Conservation (phyloP, 2,888 invertebrate genomes). For the Dusona sp. region DNA sequence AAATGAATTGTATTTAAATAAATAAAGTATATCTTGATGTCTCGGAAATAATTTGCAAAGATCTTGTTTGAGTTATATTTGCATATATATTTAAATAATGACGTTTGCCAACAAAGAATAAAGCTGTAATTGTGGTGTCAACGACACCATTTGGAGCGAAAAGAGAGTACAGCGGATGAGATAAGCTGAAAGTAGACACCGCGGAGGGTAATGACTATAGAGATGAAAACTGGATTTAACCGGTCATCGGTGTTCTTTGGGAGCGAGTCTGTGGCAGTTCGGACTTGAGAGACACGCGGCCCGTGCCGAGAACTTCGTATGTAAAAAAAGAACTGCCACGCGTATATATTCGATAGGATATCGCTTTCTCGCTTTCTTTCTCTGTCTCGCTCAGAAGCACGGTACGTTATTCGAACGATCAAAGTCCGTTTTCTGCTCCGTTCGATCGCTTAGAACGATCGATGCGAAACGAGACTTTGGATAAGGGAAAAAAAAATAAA, state of each 20-base stretch:
- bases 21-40: not conserved
- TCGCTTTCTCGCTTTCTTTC: constrained; percentile 4
- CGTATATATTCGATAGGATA: constrained; percentile 1
- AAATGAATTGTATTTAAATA: no score
- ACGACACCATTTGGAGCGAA: constrained; percentile 36
- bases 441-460: constrained; percentile 39
- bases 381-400: not conserved
- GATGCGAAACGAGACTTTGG: constrained; percentile 18
- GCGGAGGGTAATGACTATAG: constrained; percentile 33
- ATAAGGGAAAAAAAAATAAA: constrained; percentile 1
- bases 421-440: constrained; percentile 50
- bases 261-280: not conserved
- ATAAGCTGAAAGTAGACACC: constrained; percentile 60
- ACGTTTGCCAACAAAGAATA: not conserved
- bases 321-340: constrained; percentile 32
- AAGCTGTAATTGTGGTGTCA: constrained; percentile 44
- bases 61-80: not conserved
- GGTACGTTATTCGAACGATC: constrained; percentile 29
- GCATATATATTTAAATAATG: not conserved
- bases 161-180: constrained; percentile 32
- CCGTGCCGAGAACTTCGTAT: constrained; percentile 53
- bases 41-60: not conserved
- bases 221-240: constrained; percentile 61
- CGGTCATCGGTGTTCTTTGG: constrained; percentile 56
- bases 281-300: constrained; percentile 29